These are phyloP conservation scores for Catocala fraxini DNA, from an alignment of 2,888 invertebrate genomes.

Conservation along the genomic window DNA sequence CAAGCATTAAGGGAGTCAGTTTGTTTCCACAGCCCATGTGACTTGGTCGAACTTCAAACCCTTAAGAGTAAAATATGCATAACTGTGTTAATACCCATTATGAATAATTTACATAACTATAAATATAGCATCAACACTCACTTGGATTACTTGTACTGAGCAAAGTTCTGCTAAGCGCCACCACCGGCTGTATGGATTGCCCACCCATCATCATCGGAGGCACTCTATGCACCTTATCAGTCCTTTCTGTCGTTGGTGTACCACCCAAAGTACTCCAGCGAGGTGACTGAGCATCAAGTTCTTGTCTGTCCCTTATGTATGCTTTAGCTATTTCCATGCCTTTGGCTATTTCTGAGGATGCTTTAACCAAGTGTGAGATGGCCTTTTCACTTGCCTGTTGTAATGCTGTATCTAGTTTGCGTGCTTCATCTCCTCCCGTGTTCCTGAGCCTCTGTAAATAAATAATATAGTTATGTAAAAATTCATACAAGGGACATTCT, in stretches of 20 bases:
- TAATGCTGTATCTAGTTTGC: slow-evolving; percentile 68
- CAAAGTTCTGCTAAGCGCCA: slow-evolving; percentile 71
- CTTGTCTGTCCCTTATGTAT: slow-evolving; percentile 64
- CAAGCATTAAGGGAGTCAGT: too few species aligned
- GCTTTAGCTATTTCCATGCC: slow-evolving; percentile 70
- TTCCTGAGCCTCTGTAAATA: slow-evolving; percentile 68
- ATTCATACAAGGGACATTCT: too few species aligned
- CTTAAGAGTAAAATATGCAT: too few species aligned
- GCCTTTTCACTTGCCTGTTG: slow-evolving; percentile 72
- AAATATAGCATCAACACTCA: slow-evolving; percentile 45
- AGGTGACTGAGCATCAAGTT: slow-evolving; percentile 62
- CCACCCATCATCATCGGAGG: slow-evolving; percentile 77
- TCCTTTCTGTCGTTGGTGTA: slow-evolving; percentile 54
- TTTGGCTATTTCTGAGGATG: slow-evolving; percentile 71
- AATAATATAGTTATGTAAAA: background rate
- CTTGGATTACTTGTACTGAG: slow-evolving; percentile 64
- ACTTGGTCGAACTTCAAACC: too few species aligned
- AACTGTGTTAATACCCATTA: too few species aligned
- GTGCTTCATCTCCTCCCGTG: slow-evolving; percentile 63
- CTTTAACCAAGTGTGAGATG: slow-evolving; percentile 70
- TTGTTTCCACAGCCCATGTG: too few species aligned
- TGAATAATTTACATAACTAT: too few species aligned
- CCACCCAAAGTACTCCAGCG: slow-evolving; percentile 72
- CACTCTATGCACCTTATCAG: slow-evolving; percentile 73
- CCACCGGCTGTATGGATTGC: slow-evolving; percentile 78